phyloP scores from a whole-genome alignment of 1,140 invertebrate genomes.

The Bombus fervidus region DNA sequence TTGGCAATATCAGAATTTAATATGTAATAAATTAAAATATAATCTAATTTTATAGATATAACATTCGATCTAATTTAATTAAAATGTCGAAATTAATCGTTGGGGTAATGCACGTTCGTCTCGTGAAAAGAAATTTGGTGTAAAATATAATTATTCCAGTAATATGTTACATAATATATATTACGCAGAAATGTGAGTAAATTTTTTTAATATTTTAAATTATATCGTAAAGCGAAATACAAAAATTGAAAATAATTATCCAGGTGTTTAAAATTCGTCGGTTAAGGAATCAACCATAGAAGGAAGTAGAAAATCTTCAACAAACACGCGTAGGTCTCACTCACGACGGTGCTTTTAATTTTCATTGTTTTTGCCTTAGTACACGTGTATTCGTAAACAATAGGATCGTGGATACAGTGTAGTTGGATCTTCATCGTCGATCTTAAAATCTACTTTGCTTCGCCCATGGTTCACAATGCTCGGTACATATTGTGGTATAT shows the following conservation, averaged over 20 bases:
- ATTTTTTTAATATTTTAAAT: background rate
- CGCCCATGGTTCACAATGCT: constrained; percentile 6
- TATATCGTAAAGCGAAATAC: background rate
- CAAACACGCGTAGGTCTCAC: background rate
- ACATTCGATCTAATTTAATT: background rate
- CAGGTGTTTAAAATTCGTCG: background rate
- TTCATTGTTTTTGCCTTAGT: background rate
- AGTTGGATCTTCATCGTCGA: background rate
- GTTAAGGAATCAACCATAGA: background rate
- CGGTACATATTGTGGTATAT: constrained; percentile 15
- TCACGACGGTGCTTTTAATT: background rate
- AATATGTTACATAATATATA: too few species aligned
- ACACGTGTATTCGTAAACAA: background rate
- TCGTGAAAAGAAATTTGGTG: background rate
- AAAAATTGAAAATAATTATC: background rate
- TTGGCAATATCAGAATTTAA: background rate
- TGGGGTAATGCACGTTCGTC: background rate
- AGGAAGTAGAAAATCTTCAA: too few species aligned
- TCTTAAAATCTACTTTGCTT: constrained; percentile 43
- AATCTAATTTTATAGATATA: background rate
- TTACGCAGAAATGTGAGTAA: too few species aligned
- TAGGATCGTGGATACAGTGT: background rate
- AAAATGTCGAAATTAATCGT: background rate
- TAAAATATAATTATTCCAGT: background rate
- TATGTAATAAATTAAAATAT: background rate